phyloP scores from a whole-genome alignment of 1,140 invertebrate species.

The Leptinotarsa defecta region DNA sequence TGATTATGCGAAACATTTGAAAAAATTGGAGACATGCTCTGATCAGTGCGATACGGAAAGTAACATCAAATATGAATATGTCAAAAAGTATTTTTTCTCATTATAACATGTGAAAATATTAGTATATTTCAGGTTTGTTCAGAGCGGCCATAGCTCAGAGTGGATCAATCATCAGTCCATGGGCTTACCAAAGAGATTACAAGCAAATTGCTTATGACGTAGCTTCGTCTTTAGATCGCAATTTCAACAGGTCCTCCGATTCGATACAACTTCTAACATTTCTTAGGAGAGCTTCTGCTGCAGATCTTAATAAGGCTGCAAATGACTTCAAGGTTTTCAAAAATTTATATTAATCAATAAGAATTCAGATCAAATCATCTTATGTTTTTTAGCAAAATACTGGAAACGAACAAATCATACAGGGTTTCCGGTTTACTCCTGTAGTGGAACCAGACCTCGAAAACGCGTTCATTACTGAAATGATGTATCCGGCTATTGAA shows the following conservation, averaged over 20 bases:
- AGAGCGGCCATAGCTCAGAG: conserved; percentile 31
- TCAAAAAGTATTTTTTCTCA: no score
- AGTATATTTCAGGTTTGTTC: conserved; percentile 30
- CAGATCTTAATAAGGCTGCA: conserved; percentile 25
- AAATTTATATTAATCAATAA: background rate
- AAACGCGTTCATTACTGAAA: conserved; percentile 25
- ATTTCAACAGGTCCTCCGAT: conserved; percentile 16
- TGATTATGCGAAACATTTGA: no score
- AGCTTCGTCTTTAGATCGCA: conserved; percentile 20
- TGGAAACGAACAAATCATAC: conserved; percentile 9
- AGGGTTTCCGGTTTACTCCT: conserved; percentile 29
- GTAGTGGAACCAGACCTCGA: conserved; percentile 29
- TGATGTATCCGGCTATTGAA: conserved; percentile 28
- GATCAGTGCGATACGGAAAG: no score
- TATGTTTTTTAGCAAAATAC: background rate
- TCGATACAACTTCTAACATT: conserved; percentile 27
- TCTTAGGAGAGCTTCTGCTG: conserved; percentile 21
- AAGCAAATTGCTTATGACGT: conserved; percentile 19
- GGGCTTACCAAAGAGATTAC: conserved; percentile 25
- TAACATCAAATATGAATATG: no score
- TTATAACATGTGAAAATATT: background rate
- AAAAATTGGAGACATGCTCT: no score
- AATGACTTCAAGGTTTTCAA: conserved; percentile 4
- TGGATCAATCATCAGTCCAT: conserved; percentile 27
- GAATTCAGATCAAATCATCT: background rate